Evolutionary conservation across 30 jellyfish, hydroid and myxozoan genomes (phyloP).

Genomic region (Chrysaora quinquecirrha): DNA sequence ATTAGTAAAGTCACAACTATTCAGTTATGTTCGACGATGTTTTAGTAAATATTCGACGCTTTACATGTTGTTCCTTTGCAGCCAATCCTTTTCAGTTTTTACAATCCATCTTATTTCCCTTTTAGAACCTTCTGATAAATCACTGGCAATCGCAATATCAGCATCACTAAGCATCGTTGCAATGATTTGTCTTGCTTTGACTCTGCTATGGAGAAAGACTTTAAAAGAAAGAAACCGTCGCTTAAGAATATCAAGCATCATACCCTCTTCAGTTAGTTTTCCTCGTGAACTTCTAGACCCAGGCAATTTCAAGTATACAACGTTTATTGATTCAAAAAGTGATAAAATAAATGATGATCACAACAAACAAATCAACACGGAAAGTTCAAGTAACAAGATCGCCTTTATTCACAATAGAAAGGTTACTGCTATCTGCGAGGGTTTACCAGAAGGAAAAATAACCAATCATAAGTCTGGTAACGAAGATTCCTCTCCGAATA

Average conservation of each 20-base stretch:
- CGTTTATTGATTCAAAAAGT: background rate
- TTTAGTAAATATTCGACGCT: too few relatives aligned
- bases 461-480: background rate
- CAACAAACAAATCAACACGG: background rate
- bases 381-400: background rate
- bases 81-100: too few relatives aligned
- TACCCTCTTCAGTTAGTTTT: constrained; percentile 15
- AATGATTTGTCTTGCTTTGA: constrained; percentile 4
- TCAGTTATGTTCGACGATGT: too few relatives aligned
- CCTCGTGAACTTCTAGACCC: background rate
- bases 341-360: background rate
- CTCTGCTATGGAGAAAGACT: constrained; percentile 18
- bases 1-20: too few relatives aligned
- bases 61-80: too few relatives aligned
- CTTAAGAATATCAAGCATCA: constrained; percentile 22
- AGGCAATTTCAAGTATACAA: background rate
- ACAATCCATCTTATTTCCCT: too few relatives aligned
- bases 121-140: background rate
- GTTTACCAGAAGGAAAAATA: background rate
- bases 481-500: too few relatives aligned
- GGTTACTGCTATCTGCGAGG: background rate
- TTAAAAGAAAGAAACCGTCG: constrained; percentile 24
- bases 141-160: constrained; percentile 50
- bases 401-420: background rate
- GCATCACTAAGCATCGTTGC: constrained; percentile 39